These are phyloP conservation scores for Anolis carolinensis DNA, from an alignment of 2,113 vertebrate genomes.

Conservation along the genomic window DNA sequence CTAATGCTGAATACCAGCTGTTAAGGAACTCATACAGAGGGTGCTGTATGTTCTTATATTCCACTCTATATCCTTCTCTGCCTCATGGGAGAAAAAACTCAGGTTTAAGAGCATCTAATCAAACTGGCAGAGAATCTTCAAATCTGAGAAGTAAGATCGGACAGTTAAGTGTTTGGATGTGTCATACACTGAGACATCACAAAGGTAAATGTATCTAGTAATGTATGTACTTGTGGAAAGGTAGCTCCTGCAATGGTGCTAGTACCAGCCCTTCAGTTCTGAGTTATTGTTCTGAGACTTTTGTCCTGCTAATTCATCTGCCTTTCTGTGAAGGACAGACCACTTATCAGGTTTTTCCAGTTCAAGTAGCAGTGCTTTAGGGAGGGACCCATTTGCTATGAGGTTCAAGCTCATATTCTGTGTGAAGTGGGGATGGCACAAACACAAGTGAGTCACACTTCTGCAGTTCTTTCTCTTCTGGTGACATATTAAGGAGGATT, in stretches of 20 bases:
- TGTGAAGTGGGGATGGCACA: not conserved
- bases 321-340: not conserved
- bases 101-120: too few relatives aligned
- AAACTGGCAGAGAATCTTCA: too few relatives aligned
- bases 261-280: not conserved
- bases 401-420: too few relatives aligned
- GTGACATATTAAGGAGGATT: not conserved
- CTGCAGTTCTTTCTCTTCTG: not conserved
- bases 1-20: not conserved
- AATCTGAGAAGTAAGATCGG: not conserved
- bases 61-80: not conserved
- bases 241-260: not conserved
- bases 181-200: not conserved
- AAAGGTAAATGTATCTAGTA: not conserved
- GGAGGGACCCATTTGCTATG: not conserved
- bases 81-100: not conserved
- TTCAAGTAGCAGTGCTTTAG: not conserved
- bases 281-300: not conserved
- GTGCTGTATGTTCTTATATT: not conserved
- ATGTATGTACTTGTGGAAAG: not conserved
- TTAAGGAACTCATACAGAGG: not conserved
- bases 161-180: not conserved
- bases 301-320: not conserved
- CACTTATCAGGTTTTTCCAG: too few relatives aligned
- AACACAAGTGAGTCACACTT: not conserved